Base-by-base conservation (phyloP, 2,113 vertebrate genomes). In the Eublepharis macularius region DNA sequence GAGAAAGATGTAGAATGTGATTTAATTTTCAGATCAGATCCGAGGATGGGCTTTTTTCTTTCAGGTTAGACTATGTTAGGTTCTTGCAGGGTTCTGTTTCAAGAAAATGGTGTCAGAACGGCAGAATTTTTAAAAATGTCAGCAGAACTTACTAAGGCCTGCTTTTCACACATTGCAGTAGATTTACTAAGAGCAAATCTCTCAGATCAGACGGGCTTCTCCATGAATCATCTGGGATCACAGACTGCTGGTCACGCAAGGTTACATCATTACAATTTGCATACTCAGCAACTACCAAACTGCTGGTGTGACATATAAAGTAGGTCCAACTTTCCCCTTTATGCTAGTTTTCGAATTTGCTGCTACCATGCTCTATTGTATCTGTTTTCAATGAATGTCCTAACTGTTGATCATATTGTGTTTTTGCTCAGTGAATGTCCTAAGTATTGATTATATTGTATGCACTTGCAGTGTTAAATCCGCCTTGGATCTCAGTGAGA, bases 1-100 rank as follows among this genome's bases (percentile, higher is more conserved):
- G 60, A 0, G 81, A 85, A 86, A 77, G 54, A 24, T 45, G 8
- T 16, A 65, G 86, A 68, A 14, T 63, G 9, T 41, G 76, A 63
- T 63, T 85, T 80, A 45, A 41, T 78, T 49, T 65, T 86, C n/a
- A 74, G 78, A 74, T 54, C 69, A 49, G 54, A 80, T 49, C 6
- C n/a, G 83, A 76, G 76, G 6, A 85, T 85, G 78, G 82, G 87
- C 86, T 89, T 0, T 83, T 88, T 91, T 91, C 89, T 84, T 91
- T 88, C 86, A 83, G 2, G 19, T 1, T 1, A 5, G 4, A 47
- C 51, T 57, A 74, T 57, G 1, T 8, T 1, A 12, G 51, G 29
- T 10, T 86, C 86, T 89, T n/a, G 0, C 0, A 24, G 66, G 91
- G 81, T 47, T 63, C 70, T 32, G 21, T 79, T 83, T 74, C 32